Evolutionary conservation across 2,888 invertebrate genomes (phyloP), one percentile per base, ranked within the genome.

Genomic region (Aphodius granarius): DNA sequence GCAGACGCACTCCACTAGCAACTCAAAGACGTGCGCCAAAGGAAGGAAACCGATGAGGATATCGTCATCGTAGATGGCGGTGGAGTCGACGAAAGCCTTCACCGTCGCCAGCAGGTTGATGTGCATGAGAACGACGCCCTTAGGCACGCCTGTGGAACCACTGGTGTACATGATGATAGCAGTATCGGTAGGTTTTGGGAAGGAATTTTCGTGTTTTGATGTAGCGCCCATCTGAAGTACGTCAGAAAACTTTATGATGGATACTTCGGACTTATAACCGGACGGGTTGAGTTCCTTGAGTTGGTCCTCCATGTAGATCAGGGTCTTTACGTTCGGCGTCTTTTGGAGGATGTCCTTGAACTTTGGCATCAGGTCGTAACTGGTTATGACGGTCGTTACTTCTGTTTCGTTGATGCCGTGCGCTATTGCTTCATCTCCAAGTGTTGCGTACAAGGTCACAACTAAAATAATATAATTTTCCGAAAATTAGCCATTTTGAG

Each of bases 151-250:
- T 3, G 99, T 99, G 0, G 98, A 98, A 5, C 99, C 99, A 81
- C 97, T 97, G 1, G 99, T 99, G 89, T 99, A 99, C 99, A 99
- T 99, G 65, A 99, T 94, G 83, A 99, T 96, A 71, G 99, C 99
- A 3, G 94, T 92, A 86, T 99, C 98, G 15, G 91, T 88, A 5
- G 92, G 87, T 5, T 87, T 87, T 0, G 97, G 95, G 5, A 91
- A 89, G 3, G 89, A 88, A 18, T 88, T 68, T 68, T 18, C 19
- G 20, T 21, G n/a, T n/a, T 73, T 13, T 74, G 89, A 89, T n/a
- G 86, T 85, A 17, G 86, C 83, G 43, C 87, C 87, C 73, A 86
- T 87, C 74, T 90, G 87, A 72, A 94, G 87, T 0, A 95, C 90
- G 71, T 95, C 93, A 65, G 91, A 90, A 87, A 95, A 97, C 0